phyloP scores from a whole-genome alignment of 2,797 vertebrate species.

The Anas georgica region DNA sequence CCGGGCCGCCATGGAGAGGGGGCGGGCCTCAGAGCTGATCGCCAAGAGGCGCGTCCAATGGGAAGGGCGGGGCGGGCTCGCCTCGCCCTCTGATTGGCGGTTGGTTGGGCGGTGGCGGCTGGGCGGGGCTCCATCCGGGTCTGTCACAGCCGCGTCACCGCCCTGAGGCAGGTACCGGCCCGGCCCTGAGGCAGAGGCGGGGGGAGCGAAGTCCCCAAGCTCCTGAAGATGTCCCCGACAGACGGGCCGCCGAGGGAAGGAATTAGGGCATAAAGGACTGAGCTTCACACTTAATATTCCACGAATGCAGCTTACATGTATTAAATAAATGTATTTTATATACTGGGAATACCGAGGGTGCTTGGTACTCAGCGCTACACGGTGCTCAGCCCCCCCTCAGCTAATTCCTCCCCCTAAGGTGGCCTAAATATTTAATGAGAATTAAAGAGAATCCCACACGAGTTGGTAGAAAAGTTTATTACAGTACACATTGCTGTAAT shows the following conservation, averaged over 20 bases:
- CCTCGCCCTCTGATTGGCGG: rapidly evolving
- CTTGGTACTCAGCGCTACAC: neutral
- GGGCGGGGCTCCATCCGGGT: neutral
- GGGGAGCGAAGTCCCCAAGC: conserved; percentile 27
- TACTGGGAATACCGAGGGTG: rapidly evolving
- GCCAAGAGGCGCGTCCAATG: too few relatives aligned
- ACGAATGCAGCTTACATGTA: neutral
- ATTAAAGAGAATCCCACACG: neutral
- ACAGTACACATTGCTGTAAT: neutral
- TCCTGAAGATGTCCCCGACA: neutral
- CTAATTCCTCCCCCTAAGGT: rapidly evolving
- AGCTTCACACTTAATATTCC: neutral
- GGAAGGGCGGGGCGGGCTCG: too few relatives aligned
- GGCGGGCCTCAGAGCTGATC: too few relatives aligned
- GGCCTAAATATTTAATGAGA: neutral
- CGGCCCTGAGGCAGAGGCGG: conserved; percentile 78
- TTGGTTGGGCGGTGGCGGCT: neutral
- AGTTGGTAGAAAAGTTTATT: conserved; percentile 6
- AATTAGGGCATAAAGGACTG: neutral
- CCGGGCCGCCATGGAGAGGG: too few relatives aligned
- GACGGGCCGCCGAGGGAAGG: neutral
- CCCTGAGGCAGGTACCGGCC: neutral
- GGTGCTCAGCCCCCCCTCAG: neutral
- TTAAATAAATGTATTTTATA: neutral
- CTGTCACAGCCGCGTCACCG: neutral